These are phyloP conservation scores for Setophaga coronata DNA, from an alignment of 2,113 vertebrate genomes.

Conservation along the genomic window DNA sequence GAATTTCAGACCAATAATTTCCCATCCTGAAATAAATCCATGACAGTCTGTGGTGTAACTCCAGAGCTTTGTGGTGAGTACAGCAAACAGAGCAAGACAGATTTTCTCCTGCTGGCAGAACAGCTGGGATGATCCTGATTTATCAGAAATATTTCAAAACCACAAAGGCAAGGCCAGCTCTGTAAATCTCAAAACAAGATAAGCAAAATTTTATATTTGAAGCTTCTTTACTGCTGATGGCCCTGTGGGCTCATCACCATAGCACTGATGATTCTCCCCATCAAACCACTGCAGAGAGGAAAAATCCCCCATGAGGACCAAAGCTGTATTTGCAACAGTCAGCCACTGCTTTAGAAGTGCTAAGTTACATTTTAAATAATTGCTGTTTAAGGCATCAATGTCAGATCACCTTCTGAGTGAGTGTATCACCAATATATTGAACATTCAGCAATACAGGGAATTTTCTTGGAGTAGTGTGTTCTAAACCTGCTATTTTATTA, in stretches of 20 bases:
- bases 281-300: neutral
- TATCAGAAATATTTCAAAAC: constrained; percentile 21
- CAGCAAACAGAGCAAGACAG: neutral
- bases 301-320: neutral
- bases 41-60: neutral
- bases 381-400: neutral
- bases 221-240: neutral
- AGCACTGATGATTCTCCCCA: neutral
- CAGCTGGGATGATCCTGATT: neutral
- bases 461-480: neutral
- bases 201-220: neutral
- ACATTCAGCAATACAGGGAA: neutral
- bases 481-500: neutral
- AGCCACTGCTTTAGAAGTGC: neutral
- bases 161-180: constrained; percentile 12
- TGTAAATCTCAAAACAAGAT: neutral
- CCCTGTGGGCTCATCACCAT: neutral
- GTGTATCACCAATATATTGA: rapidly evolving
- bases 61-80: constrained; percentile 3
- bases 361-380: neutral
- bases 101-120: constrained; percentile 20
- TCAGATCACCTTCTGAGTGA: neutral
- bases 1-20: constrained; percentile 58
- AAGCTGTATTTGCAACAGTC: neutral
- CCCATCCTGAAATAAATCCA: constrained; percentile 41